A percentile compares a stretch with the other conserved stretches of the same genome.
Evolutionary conservation across 2,888 invertebrate species (phyloP).

Genomic region (Escarpia spicata): DNA sequence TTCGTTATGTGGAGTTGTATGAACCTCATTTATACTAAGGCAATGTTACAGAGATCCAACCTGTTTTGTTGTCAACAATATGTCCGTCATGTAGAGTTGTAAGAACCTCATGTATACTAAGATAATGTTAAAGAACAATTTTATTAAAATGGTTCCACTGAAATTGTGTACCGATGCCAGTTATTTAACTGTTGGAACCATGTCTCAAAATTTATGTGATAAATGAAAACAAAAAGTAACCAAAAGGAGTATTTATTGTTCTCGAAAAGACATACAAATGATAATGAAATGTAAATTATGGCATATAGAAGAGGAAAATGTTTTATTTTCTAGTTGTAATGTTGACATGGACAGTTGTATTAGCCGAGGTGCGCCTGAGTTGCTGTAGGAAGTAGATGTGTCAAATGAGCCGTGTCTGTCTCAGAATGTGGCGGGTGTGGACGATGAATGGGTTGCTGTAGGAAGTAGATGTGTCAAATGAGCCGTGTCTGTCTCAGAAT

Average conservation of each 20-base stretch:
- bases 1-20: too few species aligned
- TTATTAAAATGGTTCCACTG: neutral
- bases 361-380: too few species aligned
- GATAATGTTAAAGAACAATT: neutral
- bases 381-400: neutral
- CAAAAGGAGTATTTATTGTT: neutral
- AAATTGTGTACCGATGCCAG: neutral
- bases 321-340: neutral
- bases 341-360: too few species aligned
- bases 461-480: neutral
- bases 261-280: neutral
- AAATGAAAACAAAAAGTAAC: neutral
- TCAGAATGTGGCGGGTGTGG: neutral
- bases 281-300: neutral
- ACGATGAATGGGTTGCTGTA: too few species aligned
- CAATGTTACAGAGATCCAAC: too few species aligned
- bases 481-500: neutral
- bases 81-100: neutral
- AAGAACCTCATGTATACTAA: neutral
- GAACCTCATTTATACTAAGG: too few species aligned
- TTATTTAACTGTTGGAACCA: neutral
- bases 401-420: neutral
- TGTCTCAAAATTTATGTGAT: neutral
- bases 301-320: neutral
- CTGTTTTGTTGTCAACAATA: neutral